Conservation (phyloP, 2,113 vertebrate genomes). For the Bos indicus region DNA sequence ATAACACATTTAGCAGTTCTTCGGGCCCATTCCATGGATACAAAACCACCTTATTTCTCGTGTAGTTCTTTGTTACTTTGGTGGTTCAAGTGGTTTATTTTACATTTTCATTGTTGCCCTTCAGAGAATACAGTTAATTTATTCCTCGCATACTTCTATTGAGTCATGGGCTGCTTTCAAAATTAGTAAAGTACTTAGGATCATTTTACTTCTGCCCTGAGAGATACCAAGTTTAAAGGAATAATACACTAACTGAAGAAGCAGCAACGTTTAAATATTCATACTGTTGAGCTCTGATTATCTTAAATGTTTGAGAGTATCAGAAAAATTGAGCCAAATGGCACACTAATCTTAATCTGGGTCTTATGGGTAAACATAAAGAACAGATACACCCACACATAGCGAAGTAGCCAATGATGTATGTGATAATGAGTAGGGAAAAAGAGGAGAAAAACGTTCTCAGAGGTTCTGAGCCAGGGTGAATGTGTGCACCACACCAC, state of each 20-base stretch:
- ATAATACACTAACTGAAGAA: neutral
- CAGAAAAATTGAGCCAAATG: neutral
- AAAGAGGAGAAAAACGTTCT: neutral
- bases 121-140: neutral
- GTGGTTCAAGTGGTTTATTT: conserved; percentile 12
- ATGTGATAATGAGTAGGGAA: neutral
- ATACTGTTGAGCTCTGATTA: neutral
- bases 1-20: neutral
- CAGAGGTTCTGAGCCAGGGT: neutral
- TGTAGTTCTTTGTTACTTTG: neutral
- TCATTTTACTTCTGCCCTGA: neutral
- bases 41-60: neutral
- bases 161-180: neutral
- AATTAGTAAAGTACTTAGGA: neutral
- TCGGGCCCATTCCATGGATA: neutral
- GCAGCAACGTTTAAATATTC: neutral
- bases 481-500: neutral
- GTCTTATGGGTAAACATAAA: neutral
- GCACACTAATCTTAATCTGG: neutral
- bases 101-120: neutral
- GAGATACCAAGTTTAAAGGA: neutral
- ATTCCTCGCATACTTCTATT: neutral
- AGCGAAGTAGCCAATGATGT: neutral
- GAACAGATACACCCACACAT: neutral
- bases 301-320: conserved; percentile 24